Evolutionary conservation across 2,888 invertebrate genomes (phyloP).

Genomic region (Torymus auratus): DNA sequence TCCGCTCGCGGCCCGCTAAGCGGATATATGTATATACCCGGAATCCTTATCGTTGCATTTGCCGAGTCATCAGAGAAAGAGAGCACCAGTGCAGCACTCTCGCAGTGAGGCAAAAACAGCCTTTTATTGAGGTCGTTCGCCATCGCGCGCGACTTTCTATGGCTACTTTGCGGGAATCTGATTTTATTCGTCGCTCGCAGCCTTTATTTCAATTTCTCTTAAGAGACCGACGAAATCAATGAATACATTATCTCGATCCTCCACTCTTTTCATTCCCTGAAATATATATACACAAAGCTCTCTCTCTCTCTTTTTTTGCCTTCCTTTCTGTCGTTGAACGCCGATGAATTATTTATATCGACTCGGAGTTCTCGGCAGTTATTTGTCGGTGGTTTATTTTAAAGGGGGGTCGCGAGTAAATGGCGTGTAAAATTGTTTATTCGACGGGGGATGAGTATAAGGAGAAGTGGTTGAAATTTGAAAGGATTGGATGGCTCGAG

Average conservation of each 20-base stretch:
- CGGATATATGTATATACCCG: not conserved
- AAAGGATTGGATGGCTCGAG: too few species aligned
- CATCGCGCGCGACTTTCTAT: slow-evolving; percentile 42
- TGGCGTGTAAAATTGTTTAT: too few species aligned
- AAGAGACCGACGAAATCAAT: slow-evolving; percentile 22
- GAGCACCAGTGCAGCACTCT: too few species aligned
- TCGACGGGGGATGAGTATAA: not conserved
- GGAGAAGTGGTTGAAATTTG: not conserved
- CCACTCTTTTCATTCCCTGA: too few species aligned
- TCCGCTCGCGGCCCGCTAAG: slow-evolving; percentile 12
- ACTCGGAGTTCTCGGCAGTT: too few species aligned
- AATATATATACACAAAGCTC: too few species aligned
- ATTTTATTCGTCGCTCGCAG: slow-evolving; percentile 35
- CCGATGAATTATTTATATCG: too few species aligned
- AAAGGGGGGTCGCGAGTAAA: too few species aligned
- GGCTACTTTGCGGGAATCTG: slow-evolving; percentile 47
- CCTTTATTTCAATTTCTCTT: slow-evolving; percentile 30
- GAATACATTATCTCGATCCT: slow-evolving; percentile 23
- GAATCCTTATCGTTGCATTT: slow-evolving; percentile 49
- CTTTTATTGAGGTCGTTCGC: slow-evolving; percentile 43
- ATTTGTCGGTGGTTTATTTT: too few species aligned
- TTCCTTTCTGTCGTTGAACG: too few species aligned
- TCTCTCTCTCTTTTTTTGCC: too few species aligned
- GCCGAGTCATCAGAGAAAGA: slow-evolving; percentile 40
- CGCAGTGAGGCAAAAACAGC: slow-evolving; percentile 11